phyloP scores from a whole-genome alignment of 92 coral and sea anemone species.

The Phenganax subtilis region DNA sequence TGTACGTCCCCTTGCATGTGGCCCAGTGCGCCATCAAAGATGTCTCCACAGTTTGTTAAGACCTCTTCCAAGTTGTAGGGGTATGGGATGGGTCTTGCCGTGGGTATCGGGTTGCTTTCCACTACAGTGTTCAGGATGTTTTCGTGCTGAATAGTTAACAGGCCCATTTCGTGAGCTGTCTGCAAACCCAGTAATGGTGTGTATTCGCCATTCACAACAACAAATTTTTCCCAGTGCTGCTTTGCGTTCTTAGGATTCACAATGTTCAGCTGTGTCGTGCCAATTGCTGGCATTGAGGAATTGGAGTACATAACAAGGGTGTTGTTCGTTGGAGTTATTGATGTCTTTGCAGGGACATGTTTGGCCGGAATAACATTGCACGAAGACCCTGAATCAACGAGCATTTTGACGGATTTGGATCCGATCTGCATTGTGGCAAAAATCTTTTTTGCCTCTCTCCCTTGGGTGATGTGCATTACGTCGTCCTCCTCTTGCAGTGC shows the following conservation, averaged over 20 bases:
- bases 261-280: slow-evolving; percentile 44
- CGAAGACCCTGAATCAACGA: neutral
- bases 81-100: neutral
- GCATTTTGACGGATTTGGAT: neutral
- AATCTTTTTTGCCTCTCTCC: neutral
- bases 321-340: neutral
- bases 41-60: slow-evolving; percentile 27
- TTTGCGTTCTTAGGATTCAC: slow-evolving; percentile 49
- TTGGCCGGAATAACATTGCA: neutral
- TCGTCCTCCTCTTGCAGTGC: neutral
- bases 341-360: neutral
- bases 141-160: slow-evolving; percentile 38
- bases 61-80: slow-evolving; percentile 21
- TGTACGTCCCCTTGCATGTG: slow-evolving; percentile 47
- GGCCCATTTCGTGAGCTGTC: slow-evolving; percentile 45
- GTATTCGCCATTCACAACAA: slow-evolving; percentile 47
- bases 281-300: neutral
- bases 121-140: slow-evolving; percentile 19
- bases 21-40: slow-evolving; percentile 46
- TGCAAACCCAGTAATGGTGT: slow-evolving; percentile 43
- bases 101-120: neutral
- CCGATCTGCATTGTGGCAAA: slow-evolving; percentile 11
- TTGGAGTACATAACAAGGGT: neutral
- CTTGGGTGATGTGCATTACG: neutral
- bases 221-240: slow-evolving; percentile 37